Percentiles rank a stretch among this genome's conserved stretches.
Conservation (phyloP, 2,113 vertebrate genomes). For the Periophthalmodon schlosseri region DNA sequence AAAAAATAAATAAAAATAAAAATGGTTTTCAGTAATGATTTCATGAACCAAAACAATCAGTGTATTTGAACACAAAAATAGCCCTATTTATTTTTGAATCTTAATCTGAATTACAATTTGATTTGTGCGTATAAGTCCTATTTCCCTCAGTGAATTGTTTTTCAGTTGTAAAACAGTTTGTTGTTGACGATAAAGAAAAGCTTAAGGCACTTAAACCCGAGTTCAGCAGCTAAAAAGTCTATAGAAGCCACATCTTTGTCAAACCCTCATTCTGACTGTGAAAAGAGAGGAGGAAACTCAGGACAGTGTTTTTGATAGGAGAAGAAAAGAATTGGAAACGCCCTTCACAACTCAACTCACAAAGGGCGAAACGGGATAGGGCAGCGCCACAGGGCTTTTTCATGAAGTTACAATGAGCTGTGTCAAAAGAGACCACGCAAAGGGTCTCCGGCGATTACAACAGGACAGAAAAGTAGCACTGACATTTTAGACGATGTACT, state of each 20-base stretch:
- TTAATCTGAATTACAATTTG: too few species aligned
- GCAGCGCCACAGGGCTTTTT: slow-evolving; percentile 50
- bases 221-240: slow-evolving; percentile 44
- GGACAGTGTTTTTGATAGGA: slow-evolving; percentile 73
- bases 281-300: slow-evolving; percentile 68
- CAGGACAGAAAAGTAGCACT: slow-evolving; percentile 28
- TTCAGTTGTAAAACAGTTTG: not conserved
- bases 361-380: slow-evolving; percentile 74
- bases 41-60: too few species aligned
- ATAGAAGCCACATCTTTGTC: slow-evolving; percentile 50
- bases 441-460: slow-evolving; percentile 53
- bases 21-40: too few species aligned
- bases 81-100: too few species aligned
- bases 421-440: slow-evolving; percentile 46
- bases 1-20: too few species aligned
- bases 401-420: slow-evolving; percentile 63
- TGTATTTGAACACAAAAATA: too few species aligned
- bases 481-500: slow-evolving; percentile 44
- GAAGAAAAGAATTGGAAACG: slow-evolving; percentile 76
- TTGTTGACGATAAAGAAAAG: slow-evolving; percentile 23
- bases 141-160: not conserved
- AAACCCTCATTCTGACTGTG: slow-evolving; percentile 50
- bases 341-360: slow-evolving; percentile 72
- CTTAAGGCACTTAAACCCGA: slow-evolving; percentile 42
- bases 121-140: not conserved